Percentiles rank a stretch among this genome's conserved stretches.
Evolutionary conservation across 2,113 vertebrate genomes (phyloP).

Genomic region (Xyrauchen texanus): DNA sequence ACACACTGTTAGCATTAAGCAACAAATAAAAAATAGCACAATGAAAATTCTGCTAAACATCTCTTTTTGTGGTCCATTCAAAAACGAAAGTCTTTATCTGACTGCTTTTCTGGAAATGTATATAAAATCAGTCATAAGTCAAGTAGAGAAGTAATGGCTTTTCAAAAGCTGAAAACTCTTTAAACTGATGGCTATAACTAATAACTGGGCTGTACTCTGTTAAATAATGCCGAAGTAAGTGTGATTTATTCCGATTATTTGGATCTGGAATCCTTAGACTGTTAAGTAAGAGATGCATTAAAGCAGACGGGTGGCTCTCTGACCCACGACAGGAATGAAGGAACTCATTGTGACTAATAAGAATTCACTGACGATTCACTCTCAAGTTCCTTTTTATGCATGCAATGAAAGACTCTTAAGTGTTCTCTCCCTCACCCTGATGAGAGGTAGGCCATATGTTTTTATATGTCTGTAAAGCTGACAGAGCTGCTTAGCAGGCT

Average conservation of each 20-base stretch:
- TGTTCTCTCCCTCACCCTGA: not conserved
- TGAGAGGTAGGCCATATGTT: not conserved
- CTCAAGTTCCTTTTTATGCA: not conserved
- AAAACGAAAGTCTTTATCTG: too few relatives aligned
- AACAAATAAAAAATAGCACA: too few relatives aligned
- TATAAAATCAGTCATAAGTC: too few relatives aligned
- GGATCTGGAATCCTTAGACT: not conserved
- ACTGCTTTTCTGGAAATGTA: too few relatives aligned
- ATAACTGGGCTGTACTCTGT: not conserved
- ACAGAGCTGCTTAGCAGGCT: not conserved
- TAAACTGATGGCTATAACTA: not conserved
- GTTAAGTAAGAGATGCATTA: slow-evolving; percentile 29
- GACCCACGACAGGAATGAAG: not conserved
- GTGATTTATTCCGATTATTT: slow-evolving; percentile 1
- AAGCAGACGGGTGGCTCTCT: not conserved
- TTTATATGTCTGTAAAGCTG: slow-evolving; percentile 2
- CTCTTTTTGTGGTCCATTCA: too few relatives aligned
- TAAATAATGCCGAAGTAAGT: not conserved
- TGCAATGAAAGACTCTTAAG: not conserved
- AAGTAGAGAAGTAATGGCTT: not conserved
- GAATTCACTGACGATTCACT: not conserved
- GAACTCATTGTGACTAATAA: not conserved
- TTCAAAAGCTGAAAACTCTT: not conserved
- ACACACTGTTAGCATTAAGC: too few relatives aligned
- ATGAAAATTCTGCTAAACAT: too few relatives aligned